Evolutionary conservation across 2,888 invertebrate species (phyloP), one percentile per base, ranked within the genome.

Genomic region (Lagria hirta): DNA sequence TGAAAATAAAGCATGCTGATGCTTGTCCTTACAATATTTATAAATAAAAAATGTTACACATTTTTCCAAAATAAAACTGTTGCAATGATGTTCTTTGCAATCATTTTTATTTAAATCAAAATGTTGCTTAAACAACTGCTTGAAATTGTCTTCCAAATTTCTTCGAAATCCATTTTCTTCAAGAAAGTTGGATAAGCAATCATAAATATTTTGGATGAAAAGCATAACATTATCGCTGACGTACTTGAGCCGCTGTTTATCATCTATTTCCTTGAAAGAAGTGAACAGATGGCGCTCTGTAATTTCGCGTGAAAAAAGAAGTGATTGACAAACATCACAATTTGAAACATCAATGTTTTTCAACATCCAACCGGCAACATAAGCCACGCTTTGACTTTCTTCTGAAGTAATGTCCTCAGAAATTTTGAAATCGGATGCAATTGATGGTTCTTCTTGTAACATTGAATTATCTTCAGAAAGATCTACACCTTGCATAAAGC

Each of bases 371-470:
- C 36, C 36, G 8, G 30, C 3, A 11, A 35, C 26, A 26, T 35
- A 35, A n/a, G 36, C 23, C 4, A 21, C 3, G 3, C 13, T 27
- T 35, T 35, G 36, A 2, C 8, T 3, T 2, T 35, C 36, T 6
- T 13, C 26, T 2, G 3, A 3, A 29, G 3, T 11, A 3, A 29
- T 30, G 3, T 27, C 6, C 15, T 27, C 15, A 7, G 4, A 37
- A 12, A 30, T 30, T 16, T 21, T 29, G n/a, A 16, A 38, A 16
- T 12, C 4, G 2, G 7, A 17, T 24, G 14, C 41, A 15, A 33
- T 3, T 4, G 4, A 10, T 22, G 4, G 2, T 10, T 22, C 2
- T 10, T 10, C 10, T 10, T 3, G 10, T 4, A 22, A 10, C 8
- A 10, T 4, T 22, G 22, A 22, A 3, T 22, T 3, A 22, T 2